Percentiles rank a stretch among this genome's conserved stretches.
Conservation (phyloP, 2,888 invertebrate genomes). For the Prenolepis imparis region DNA sequence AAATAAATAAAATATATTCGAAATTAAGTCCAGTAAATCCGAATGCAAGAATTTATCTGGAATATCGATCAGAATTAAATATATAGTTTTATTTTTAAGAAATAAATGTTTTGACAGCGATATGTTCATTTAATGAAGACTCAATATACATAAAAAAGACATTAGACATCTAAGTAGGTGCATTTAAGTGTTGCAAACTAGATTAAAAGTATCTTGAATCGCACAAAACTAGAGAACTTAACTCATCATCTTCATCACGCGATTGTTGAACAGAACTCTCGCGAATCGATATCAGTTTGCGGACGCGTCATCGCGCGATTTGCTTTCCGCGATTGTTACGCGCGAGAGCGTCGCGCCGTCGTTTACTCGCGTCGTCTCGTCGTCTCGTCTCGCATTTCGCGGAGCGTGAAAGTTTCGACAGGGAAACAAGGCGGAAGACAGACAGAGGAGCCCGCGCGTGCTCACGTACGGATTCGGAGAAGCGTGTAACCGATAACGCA, state of each 20-base stretch:
- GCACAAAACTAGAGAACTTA: neutral
- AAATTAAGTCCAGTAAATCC: neutral
- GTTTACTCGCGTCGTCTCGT: conserved; percentile 41
- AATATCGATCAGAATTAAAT: neutral
- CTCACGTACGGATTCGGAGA: conserved; percentile 56
- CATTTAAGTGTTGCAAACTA: neutral
- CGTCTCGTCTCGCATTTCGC: conserved; percentile 23
- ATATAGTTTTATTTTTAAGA: neutral
- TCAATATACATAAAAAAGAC: neutral
- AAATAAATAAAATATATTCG: neutral
- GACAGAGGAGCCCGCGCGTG: conserved; percentile 25
- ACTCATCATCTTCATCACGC: neutral
- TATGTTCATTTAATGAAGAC: neutral
- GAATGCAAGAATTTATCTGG: neutral
- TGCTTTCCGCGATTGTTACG: conserved; percentile 21
- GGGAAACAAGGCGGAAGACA: conserved; percentile 37
- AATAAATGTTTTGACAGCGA: neutral
- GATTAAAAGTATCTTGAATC: neutral
- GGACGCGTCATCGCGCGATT: conserved; percentile 29
- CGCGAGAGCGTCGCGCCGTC: conserved; percentile 24
- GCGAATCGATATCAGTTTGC: conserved; percentile 29
- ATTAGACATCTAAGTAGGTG: neutral
- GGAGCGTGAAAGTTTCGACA: conserved; percentile 57
- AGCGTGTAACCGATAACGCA: conserved; percentile 74
- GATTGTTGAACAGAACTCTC: neutral